Base-by-base conservation (phyloP, 2,888 invertebrate genomes). In the Rutpela maculata region DNA sequence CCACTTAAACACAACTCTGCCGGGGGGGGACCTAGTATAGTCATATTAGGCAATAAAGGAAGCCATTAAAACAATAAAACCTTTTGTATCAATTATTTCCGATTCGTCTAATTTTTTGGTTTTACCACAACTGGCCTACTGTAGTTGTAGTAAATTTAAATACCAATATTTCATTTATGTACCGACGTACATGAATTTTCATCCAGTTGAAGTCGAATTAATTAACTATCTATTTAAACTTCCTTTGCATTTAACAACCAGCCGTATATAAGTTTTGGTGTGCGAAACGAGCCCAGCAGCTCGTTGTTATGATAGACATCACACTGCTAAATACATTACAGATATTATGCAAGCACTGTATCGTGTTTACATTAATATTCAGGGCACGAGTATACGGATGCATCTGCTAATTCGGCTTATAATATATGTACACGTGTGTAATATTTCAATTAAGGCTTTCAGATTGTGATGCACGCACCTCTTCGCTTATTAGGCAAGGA, bases 331-430 rank as follows among this genome's bases (percentile, higher is more conserved):
- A 71, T 72, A 26, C 50, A 63, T 63, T 31, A 9, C 71, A 43
- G 70, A 60, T 60, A 31, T 19, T 59, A 70, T 59, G 38, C 65
- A 43, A 35, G 50, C 70, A 60, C 38, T 22, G 43, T 60, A 69
- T 57, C 38, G 19, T 31, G 63, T 31, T 12, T 22, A 43, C 62
- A 72, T 72, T 72, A 72, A 63, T 72, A 72, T 72, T 62, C 71
- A 62, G 63, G 12, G 55, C 71, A 63, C 55, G 50, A 72, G 26
- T 72, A 35, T 35, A 31, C 71, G 26, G 62, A 43, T 72, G 50
- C 71, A 72, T 63, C 62, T 63, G 55, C 62, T 72, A 72, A 72
- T 63, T 50, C 31, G 18, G 71, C 26, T 63, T 63, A 63, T 60
- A 63, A 55, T 59, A 43, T 63, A 72, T 26, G 43, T 50, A 50